Conservation (phyloP, 2,888 invertebrate species). For the Hypselothyrea guttata region DNA sequence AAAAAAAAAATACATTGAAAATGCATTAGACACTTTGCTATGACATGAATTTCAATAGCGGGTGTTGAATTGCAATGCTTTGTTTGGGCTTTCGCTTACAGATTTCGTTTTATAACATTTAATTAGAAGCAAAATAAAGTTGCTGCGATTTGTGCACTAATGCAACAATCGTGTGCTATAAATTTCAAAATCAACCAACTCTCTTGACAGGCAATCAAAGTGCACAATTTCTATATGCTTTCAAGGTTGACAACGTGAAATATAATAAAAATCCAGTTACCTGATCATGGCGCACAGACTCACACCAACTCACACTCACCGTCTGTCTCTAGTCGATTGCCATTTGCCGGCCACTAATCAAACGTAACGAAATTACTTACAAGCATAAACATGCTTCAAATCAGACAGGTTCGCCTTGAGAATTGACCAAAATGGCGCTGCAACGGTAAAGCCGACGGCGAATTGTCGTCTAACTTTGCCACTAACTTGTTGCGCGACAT, state of each 20-base stretch:
- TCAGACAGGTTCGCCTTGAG: conserved; percentile 80
- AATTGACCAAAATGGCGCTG: conserved; percentile 76
- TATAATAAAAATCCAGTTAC: conserved; percentile 61
- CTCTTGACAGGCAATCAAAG: conserved; percentile 62
- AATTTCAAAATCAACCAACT: conserved; percentile 55
- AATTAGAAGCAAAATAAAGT: conserved; percentile 62
- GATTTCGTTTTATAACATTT: conserved; percentile 5
- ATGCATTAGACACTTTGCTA: conserved; percentile 67
- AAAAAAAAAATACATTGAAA: conserved; percentile 68
- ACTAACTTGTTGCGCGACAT: conserved; percentile 80
- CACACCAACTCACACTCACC: conserved; percentile 15
- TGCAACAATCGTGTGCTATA: conserved; percentile 76
- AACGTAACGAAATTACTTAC: conserved; percentile 70
- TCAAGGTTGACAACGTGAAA: conserved; percentile 62
- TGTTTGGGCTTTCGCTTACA: conserved; percentile 4
- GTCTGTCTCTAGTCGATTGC: conserved; percentile 61
- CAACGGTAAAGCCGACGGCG: conserved; percentile 62
- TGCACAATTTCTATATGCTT: conserved; percentile 66
- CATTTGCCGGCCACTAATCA: conserved; percentile 75
- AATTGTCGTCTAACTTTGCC: conserved; percentile 46
- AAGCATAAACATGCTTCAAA: conserved; percentile 68
- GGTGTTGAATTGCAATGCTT: conserved; percentile 1
- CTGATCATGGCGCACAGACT: conserved; percentile 30
- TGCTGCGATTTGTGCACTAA: conserved; percentile 43
- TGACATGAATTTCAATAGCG: conserved; percentile 65